A percentile compares a stretch with the other conserved stretches of the same genome.
These are phyloP conservation scores for Verasper variegatus DNA, from an alignment of 2,113 vertebrate species.

Conservation along the genomic window DNA sequence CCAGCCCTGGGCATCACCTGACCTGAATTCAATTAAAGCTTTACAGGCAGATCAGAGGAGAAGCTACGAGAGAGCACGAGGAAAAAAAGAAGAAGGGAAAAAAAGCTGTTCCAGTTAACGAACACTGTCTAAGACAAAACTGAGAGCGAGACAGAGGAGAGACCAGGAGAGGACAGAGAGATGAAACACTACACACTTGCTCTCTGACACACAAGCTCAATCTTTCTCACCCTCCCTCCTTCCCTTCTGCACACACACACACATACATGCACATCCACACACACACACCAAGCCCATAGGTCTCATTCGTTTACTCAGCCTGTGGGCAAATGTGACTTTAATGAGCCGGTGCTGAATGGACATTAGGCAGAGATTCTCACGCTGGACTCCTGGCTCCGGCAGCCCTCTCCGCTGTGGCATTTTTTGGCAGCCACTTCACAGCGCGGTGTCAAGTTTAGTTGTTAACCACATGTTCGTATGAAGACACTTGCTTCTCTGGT, in stretches of 20 bases:
- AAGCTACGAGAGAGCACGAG: constrained; percentile 4
- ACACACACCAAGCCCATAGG: constrained; percentile 48
- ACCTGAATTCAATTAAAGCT: constrained; percentile 84
- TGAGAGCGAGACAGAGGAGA: constrained; percentile 16
- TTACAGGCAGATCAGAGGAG: constrained; percentile 76
- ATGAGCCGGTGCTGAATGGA: constrained; percentile 73
- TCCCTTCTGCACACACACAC: background rate
- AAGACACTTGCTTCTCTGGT: constrained; percentile 43
- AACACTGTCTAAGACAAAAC: constrained; percentile 56
- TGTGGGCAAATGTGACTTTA: constrained; percentile 76
- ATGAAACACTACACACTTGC: constrained; percentile 48
- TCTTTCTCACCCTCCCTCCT: constrained; percentile 12
- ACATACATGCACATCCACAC: background rate
- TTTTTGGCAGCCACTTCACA: constrained; percentile 69
- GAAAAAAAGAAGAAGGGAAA: background rate
- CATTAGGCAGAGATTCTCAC: constrained; percentile 72
- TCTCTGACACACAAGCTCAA: constrained; percentile 38
- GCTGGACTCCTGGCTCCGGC: constrained; percentile 47
- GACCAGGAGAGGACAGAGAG: constrained; percentile 35
- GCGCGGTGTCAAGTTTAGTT: constrained; percentile 54
- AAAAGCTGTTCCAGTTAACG: constrained; percentile 26
- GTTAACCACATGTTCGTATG: constrained; percentile 56
- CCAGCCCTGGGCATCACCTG: constrained; percentile 75
- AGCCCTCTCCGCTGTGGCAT: constrained; percentile 39
- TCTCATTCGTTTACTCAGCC: constrained; percentile 73